These are phyloP conservation scores for Prenolepis imparis DNA, from an alignment of 2,888 invertebrate species.

Conservation along the genomic window DNA sequence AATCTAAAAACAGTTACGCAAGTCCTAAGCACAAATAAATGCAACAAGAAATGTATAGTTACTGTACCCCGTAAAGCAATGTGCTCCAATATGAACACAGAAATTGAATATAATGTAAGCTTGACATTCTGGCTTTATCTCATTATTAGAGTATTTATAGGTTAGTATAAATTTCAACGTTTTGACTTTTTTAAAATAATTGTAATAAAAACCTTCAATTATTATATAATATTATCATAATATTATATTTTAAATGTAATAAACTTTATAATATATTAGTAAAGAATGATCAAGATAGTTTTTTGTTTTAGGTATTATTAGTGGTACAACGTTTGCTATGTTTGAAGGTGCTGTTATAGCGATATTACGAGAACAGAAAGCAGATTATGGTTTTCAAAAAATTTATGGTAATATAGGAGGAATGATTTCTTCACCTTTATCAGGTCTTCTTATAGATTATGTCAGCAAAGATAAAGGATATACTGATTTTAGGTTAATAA, in stretches of 20 bases:
- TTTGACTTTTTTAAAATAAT: neutral
- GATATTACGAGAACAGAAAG: conserved; percentile 91
- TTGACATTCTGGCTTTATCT: conserved; percentile 92
- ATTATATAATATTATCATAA: neutral
- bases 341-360: conserved; percentile 94
- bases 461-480: conserved; percentile 91
- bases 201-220: neutral
- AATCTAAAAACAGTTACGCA: conserved; percentile 83
- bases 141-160: conserved; percentile 87
- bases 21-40: conserved; percentile 86
- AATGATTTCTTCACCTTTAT: conserved; percentile 93
- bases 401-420: conserved; percentile 92
- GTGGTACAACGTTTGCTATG: conserved; percentile 93
- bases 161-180: conserved; percentile 72
- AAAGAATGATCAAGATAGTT: neutral
- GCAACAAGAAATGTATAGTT: conserved; percentile 89
- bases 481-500: conserved; percentile 90
- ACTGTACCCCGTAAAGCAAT: conserved; percentile 88
- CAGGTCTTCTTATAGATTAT: conserved; percentile 91
- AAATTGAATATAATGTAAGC: conserved; percentile 89
- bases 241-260: neutral
- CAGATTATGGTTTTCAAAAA: conserved; percentile 92
- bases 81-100: conserved; percentile 88
- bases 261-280: neutral
- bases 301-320: conserved; percentile 89